Percentiles rank a stretch among this genome's conserved stretches.
phyloP scores from a whole-genome alignment of 1,140 invertebrate genomes.

The Zaprionus capensis region DNA sequence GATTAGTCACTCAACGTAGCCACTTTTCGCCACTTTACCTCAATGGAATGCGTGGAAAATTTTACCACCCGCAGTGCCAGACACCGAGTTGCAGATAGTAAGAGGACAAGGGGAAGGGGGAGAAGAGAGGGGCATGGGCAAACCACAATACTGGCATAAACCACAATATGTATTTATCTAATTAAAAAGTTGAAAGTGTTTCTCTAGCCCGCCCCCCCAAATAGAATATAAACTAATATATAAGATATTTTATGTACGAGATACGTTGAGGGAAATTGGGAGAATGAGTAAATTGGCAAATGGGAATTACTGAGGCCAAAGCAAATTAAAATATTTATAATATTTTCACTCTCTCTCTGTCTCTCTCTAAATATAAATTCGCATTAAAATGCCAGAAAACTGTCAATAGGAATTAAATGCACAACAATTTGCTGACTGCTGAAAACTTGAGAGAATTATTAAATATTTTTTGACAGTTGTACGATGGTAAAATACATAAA shows the following conservation, averaged over 20 bases:
- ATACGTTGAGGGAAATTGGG: neutral
- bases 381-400: slow-evolving; percentile 9
- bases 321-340: slow-evolving; percentile 3
- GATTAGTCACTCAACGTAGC: slow-evolving; percentile 33
- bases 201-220: slow-evolving; percentile 1
- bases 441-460: slow-evolving; percentile 27
- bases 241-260: neutral
- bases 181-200: slow-evolving; percentile 44
- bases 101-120: neutral
- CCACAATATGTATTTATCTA: slow-evolving; percentile 41
- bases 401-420: slow-evolving; percentile 2
- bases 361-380: neutral
- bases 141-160: neutral
- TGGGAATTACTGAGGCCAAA: slow-evolving; percentile 6
- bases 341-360: neutral
- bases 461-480: slow-evolving; percentile 17
- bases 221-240: slow-evolving; percentile 31
- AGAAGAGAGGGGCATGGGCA: neutral
- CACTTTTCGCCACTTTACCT: slow-evolving; percentile 13
- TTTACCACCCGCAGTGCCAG: slow-evolving; percentile 30
- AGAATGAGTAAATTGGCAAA: neutral
- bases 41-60: slow-evolving; percentile 27
- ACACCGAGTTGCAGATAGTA: neutral
- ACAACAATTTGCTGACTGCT: neutral
- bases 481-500: slow-evolving; percentile 22